These are phyloP conservation scores for Sminthopsis crassicaudata DNA, from an alignment of 2,113 vertebrate genomes.

Conservation along the genomic window DNA sequence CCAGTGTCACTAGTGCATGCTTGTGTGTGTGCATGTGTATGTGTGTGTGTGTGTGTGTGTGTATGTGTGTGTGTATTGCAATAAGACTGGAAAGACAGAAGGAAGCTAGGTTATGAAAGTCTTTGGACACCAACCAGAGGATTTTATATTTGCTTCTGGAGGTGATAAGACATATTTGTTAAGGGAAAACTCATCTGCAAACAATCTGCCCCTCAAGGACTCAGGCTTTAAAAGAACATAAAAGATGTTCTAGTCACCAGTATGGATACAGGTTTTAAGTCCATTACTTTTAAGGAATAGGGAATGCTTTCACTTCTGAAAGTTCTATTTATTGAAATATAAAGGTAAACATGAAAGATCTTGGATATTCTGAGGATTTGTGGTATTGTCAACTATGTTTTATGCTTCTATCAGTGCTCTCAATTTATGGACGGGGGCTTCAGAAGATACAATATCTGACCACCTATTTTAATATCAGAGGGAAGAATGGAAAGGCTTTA, in stretches of 20 bases:
- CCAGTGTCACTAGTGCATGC: not conserved
- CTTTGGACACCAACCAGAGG: not conserved
- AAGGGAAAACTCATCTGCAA: slow-evolving; percentile 69
- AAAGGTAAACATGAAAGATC: slow-evolving; percentile 84
- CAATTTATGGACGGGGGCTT: slow-evolving; percentile 82
- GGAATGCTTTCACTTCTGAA: slow-evolving; percentile 61
- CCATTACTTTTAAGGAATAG: slow-evolving; percentile 69
- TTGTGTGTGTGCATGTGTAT: too few relatives aligned
- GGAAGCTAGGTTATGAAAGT: not conserved
- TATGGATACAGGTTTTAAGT: slow-evolving; percentile 60
- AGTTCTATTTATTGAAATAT: slow-evolving; percentile 78
- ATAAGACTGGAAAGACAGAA: not conserved
- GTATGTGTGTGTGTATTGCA: too few relatives aligned
- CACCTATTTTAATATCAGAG: slow-evolving; percentile 81
- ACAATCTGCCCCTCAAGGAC: slow-evolving; percentile 75
- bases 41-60: too few relatives aligned
- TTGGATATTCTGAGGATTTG: slow-evolving; percentile 82
- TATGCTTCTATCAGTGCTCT: slow-evolving; percentile 81
- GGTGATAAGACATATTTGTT: slow-evolving; percentile 73
- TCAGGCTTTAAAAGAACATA: slow-evolving; percentile 42
- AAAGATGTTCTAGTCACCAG: slow-evolving; percentile 64
- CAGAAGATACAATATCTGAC: slow-evolving; percentile 75
- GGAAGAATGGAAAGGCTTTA: slow-evolving; percentile 77
- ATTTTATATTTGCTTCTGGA: not conserved
- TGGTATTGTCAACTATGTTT: slow-evolving; percentile 82